Evolutionary conservation across 1,140 invertebrate genomes (phyloP).

Genomic region (Drosophila repletoides): DNA sequence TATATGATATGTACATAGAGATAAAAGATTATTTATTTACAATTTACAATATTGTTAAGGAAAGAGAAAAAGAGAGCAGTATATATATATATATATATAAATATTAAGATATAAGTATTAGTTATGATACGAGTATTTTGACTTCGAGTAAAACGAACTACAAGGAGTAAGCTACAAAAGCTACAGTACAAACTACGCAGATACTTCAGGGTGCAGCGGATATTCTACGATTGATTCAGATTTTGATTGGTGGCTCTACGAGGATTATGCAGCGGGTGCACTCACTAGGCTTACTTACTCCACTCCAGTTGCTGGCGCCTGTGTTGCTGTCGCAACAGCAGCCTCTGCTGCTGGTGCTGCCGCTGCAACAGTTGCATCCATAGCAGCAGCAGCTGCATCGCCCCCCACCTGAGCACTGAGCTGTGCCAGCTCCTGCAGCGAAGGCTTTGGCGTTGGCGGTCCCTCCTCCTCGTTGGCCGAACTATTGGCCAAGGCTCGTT

Average conservation of each 20-base stretch:
- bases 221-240: constrained; percentile 36
- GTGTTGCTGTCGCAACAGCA: not conserved
- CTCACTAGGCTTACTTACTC: constrained; percentile 7
- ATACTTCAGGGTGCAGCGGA: constrained; percentile 25
- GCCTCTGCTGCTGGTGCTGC: not conserved
- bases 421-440: constrained; percentile 66
- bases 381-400: not conserved
- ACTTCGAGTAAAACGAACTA: constrained; percentile 16
- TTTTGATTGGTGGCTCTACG: constrained; percentile 32
- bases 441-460: constrained; percentile 76
- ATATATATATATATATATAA: constrained; percentile 37
- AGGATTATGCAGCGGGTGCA: not conserved
- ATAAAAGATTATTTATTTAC: constrained; percentile 68
- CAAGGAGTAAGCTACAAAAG: constrained; percentile 31
- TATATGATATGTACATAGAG: constrained; percentile 74
- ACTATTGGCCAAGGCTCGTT: constrained; percentile 62
- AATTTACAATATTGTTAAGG: constrained; percentile 65
- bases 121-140: constrained; percentile 3
- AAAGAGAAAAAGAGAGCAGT: constrained; percentile 36
- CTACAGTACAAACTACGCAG: constrained; percentile 34
- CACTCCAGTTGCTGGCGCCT: not conserved
- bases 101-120: constrained; percentile 1
- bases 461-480: constrained; percentile 54
- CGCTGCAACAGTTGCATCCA: not conserved
- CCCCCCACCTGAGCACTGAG: constrained; percentile 42